These are phyloP conservation scores for Aleiodes testaceus DNA, from an alignment of 2,888 invertebrate species.

Conservation along the genomic window DNA sequence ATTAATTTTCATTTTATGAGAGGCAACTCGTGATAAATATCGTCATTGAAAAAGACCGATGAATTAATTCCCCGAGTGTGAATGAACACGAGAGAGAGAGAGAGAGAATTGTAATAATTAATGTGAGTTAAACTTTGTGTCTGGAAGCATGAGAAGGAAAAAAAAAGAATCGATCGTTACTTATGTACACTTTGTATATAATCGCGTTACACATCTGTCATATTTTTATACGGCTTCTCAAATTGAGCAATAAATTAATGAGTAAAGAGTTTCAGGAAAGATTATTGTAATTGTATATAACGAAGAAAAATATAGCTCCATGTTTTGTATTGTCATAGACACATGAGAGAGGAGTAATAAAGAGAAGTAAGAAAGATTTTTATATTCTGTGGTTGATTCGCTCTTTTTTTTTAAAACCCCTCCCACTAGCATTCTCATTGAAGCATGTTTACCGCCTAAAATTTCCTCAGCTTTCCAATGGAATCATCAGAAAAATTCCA, in stretches of 20 bases:
- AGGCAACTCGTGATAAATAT: too few relatives aligned
- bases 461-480: too few relatives aligned
- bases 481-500: too few relatives aligned
- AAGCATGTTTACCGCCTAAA: too few relatives aligned
- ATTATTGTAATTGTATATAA: slow-evolving; percentile 44
- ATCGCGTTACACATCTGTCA: slow-evolving; percentile 61
- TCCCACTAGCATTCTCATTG: too few relatives aligned
- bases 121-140: neutral
- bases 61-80: neutral
- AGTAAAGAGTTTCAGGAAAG: neutral
- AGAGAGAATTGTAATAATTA: slow-evolving; percentile 10
- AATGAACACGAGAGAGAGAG: slow-evolving; percentile 12
- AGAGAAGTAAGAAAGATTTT: slow-evolving; percentile 14
- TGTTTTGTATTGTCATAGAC: slow-evolving; percentile 33
- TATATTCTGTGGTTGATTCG: neutral
- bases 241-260: slow-evolving; percentile 44
- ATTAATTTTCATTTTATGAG: too few relatives aligned
- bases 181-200: slow-evolving; percentile 66
- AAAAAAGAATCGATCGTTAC: slow-evolving; percentile 44
- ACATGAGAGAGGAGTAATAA: slow-evolving; percentile 14
- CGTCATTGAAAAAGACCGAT: too few relatives aligned
- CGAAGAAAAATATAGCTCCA: slow-evolving; percentile 34
- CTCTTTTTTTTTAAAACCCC: too few relatives aligned
- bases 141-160: neutral
- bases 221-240: slow-evolving; percentile 70